Evolutionary conservation across 2,888 invertebrate species (phyloP), one percentile per base, ranked within the genome.

Genomic region (Aspidiotus rigidus): DNA sequence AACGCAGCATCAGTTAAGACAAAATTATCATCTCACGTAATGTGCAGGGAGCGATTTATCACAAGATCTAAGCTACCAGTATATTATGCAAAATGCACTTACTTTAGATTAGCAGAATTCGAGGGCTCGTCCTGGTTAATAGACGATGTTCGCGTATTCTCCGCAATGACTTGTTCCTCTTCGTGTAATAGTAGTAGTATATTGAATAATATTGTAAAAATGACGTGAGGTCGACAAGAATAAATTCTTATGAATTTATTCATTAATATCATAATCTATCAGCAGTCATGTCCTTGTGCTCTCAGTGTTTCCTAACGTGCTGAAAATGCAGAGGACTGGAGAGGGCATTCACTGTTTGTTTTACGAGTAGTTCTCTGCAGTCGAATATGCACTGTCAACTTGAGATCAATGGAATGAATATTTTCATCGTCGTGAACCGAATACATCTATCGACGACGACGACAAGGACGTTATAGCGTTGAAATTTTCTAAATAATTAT

Each of bases 241-340:
- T 67, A 67, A 67, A 67, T 67, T 67, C 67, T 60, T 60, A 44
- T 57, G 67, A 67, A 67, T 67, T 60, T 67, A 60, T 60, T 53
- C 59, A 67, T 60, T 49, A 67, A 67, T 67, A 67, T 67, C 67
- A 67, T 67, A 67, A 67, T 67, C 67, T 53, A 15, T 42, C 39
- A 60, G 53, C 60, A 53, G 17, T 67, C 67, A 67, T 60, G 57
- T 67, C 60, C 66, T 28, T 28, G 28, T 59, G 28, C 28, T 59
- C 16, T 56, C 49, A 49, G 49, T 49, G 49, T 49, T 11, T 49
- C 49, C 49, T 49, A 49, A 49, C 49, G 49, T 49, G 49, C 49
- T 11, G 11, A 49, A 49, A 13, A 49, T 28, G 28, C 28, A 28
- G 28, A 28, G 28, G 28, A 28, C 28, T 28, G 28, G 28, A 28